phyloP scores from a whole-genome alignment of 2,888 invertebrate genomes.

The Perizoma flavofasciatum region DNA sequence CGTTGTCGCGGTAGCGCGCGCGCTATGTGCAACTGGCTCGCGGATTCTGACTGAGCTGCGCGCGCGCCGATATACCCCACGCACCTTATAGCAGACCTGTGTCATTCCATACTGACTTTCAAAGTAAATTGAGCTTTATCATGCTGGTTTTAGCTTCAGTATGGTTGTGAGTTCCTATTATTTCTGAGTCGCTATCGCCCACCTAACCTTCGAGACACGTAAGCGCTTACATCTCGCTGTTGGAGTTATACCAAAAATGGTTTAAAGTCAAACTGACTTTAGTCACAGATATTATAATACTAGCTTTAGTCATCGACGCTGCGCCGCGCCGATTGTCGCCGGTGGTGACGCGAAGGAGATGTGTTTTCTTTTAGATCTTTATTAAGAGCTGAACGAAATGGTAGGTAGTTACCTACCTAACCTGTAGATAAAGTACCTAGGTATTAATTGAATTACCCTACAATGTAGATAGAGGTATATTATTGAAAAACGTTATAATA shows the following conservation, averaged over 20 bases:
- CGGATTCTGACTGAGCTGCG: conserved; percentile 69
- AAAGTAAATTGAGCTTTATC: conserved; percentile 17
- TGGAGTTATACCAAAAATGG: conserved; percentile 80
- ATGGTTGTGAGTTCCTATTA: not conserved
- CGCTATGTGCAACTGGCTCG: conserved; percentile 76
- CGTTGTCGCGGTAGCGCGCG: conserved; percentile 75
- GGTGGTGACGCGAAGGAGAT: conserved; percentile 8
- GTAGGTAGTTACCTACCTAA: not conserved
- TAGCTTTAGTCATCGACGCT: conserved; percentile 50
- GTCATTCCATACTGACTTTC: conserved; percentile 24
- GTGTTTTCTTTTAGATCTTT: conserved; percentile 9
- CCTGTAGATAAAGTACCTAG: too few relatives aligned
- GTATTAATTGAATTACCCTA: too few relatives aligned
- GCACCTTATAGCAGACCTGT: conserved; percentile 36
- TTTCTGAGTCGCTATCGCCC: conserved; percentile 53
- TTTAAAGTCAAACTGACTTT: conserved; percentile 59
- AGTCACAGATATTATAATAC: conserved; percentile 34
- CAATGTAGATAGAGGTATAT: too few relatives aligned
- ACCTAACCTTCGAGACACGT: conserved; percentile 77
- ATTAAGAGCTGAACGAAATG: not conserved
- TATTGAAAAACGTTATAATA: too few relatives aligned
- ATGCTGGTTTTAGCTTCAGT: not conserved
- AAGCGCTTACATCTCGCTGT: conserved; percentile 76
- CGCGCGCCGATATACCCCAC: conserved; percentile 44
- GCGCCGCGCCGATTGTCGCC: conserved; percentile 3